These are phyloP conservation scores for Epinephelus malabaricus DNA, from an alignment of 2,797 vertebrate species.

Conservation along the genomic window DNA sequence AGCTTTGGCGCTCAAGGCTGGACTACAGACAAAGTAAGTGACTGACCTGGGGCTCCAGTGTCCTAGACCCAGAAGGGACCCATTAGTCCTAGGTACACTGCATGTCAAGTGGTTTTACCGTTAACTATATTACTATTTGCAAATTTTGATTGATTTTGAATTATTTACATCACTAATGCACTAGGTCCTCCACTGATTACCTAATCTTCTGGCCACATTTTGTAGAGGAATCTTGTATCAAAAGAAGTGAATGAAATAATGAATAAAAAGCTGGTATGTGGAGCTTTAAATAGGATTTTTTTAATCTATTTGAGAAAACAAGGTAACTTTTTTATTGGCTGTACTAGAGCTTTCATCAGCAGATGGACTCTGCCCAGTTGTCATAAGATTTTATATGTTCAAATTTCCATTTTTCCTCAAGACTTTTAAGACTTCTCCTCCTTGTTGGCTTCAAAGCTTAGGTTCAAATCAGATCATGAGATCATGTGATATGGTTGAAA, in stretches of 20 bases:
- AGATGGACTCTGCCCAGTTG: not conserved
- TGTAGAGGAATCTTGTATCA: not conserved
- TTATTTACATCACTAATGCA: not conserved
- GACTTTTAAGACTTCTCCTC: too few species aligned
- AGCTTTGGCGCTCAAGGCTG: too few species aligned
- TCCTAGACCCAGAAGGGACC: too few species aligned
- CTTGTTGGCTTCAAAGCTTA: too few species aligned
- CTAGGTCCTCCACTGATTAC: not conserved
- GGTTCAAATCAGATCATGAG: not conserved
- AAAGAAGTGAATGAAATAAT: not conserved
- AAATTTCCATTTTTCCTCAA: not conserved
- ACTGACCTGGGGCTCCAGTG: too few species aligned
- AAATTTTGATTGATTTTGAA: too few species aligned
- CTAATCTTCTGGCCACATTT: not conserved
- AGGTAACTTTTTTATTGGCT: too few species aligned
- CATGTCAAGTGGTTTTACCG: too few species aligned
- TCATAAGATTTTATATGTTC: not conserved
- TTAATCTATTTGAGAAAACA: not conserved
- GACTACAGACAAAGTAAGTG: too few species aligned
- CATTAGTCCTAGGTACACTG: too few species aligned
- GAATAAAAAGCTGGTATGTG: too few species aligned
- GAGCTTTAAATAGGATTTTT: not conserved
- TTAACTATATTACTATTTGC: too few species aligned
- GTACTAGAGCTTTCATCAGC: not conserved
- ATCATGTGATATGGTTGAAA: not conserved